Conservation (phyloP, 2,797 vertebrate species). For the Lophius americanus region DNA sequence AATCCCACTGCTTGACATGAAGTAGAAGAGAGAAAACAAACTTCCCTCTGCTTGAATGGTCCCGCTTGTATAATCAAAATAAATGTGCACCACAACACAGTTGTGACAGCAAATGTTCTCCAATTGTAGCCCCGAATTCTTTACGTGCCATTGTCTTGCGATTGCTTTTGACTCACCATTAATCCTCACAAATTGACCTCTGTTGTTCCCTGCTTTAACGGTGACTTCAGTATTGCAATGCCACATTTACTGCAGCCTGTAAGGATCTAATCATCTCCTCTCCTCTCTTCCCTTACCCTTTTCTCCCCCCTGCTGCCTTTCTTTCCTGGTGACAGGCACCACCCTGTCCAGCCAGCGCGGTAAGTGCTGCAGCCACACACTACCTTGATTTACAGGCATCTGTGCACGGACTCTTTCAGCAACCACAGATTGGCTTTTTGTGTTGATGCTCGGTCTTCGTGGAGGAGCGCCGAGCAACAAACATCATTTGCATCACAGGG, state of each 20-base stretch:
- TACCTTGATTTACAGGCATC: conserved; percentile 49
- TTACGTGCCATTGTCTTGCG: conserved; percentile 48
- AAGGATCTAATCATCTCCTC: conserved; percentile 53
- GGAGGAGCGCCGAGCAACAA: conserved; percentile 30
- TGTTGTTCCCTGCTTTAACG: conserved; percentile 52
- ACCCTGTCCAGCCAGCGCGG: conserved; percentile 74
- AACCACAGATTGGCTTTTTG: conserved; percentile 43
- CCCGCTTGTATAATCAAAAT: conserved; percentile 66
- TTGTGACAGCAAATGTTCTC: conserved; percentile 56
- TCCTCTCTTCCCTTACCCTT: conserved; percentile 7
- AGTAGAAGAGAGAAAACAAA: conserved; percentile 58
- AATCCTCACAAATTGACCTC: conserved; percentile 56
- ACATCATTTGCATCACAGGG: conserved; percentile 65
- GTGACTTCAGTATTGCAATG: conserved; percentile 42
- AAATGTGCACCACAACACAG: conserved; percentile 49
- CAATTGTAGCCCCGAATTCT: conserved; percentile 23
- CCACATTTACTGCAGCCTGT: conserved; percentile 45
- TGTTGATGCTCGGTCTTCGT: conserved; percentile 43
- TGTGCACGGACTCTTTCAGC: conserved; percentile 34
- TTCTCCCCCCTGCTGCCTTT: conserved; percentile 14
- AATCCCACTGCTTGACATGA: conserved; percentile 61
- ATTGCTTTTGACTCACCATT: conserved; percentile 54
- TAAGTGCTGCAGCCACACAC: conserved; percentile 62
- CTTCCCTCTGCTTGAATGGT: conserved; percentile 58
- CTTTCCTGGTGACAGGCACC: conserved; percentile 67